Conservation (phyloP, 2,113 vertebrate genomes). For the Oxyura jamaicensis region DNA sequence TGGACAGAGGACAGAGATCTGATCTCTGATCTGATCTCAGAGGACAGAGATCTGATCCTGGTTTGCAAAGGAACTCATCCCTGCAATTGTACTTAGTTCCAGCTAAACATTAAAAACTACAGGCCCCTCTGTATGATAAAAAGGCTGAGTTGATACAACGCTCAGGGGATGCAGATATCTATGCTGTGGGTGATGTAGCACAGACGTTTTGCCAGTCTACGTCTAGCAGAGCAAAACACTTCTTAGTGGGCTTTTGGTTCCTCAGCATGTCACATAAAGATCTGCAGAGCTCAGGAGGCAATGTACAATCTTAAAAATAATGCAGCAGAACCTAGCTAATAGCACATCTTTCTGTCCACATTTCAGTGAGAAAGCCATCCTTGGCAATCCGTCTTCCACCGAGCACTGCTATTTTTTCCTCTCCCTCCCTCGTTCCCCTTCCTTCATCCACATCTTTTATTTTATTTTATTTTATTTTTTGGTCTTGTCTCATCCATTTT, state of each 20-base stretch:
- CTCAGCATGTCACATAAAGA: background rate
- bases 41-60: background rate
- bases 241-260: background rate
- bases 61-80: background rate
- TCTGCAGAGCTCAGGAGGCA: background rate
- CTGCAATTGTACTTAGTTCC: background rate
- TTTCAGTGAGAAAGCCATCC: background rate
- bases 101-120: background rate
- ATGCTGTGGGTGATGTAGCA: background rate
- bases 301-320: background rate
- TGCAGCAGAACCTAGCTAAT: background rate
- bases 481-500: background rate
- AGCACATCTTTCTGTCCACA: background rate
- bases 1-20: no score
- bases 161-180: background rate
- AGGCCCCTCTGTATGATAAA: background rate
- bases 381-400: background rate
- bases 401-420: background rate
- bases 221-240: background rate
- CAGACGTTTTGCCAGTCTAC: background rate
- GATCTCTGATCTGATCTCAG: no score
- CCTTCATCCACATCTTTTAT: background rate
- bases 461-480: background rate
- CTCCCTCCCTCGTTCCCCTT: background rate
- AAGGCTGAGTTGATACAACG: background rate